A percentile compares a stretch with the other conserved stretches of the same genome.
phyloP scores from a whole-genome alignment of 2,113 vertebrate species.

The Siniperca chuatsi region DNA sequence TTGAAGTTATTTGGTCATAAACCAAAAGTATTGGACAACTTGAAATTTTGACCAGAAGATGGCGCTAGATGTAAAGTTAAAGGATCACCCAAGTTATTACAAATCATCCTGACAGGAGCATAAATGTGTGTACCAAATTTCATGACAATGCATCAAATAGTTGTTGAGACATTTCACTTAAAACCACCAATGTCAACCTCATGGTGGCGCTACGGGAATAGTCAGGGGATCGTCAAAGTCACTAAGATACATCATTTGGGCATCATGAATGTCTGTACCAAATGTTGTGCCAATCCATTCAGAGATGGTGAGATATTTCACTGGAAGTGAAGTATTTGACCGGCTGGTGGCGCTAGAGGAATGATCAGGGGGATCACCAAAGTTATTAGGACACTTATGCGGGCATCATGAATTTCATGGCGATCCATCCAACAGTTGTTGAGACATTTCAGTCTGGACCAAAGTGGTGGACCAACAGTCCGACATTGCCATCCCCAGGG shows the following conservation, averaged over 20 bases:
- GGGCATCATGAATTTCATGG: too few species aligned
- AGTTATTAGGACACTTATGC: neutral
- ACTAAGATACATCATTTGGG: neutral
- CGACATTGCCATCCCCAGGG: neutral
- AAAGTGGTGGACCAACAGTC: neutral
- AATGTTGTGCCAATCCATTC: neutral
- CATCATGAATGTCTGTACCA: neutral
- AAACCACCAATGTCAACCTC: neutral
- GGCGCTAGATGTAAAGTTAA: too few species aligned
- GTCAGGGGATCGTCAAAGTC: neutral
- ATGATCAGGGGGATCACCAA: neutral
- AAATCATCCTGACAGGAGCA: neutral
- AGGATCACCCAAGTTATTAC: neutral
- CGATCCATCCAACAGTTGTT: neutral
- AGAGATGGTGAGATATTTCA: neutral
- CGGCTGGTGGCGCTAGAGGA: neutral
- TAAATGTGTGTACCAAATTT: neutral
- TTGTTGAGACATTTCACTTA: neutral
- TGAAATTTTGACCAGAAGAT: neutral
- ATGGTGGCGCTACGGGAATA: neutral
- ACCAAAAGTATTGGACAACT: neutral
- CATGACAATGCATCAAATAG: neutral
- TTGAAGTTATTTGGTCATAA: neutral
- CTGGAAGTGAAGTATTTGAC: neutral
- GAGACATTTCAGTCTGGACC: too few species aligned